A percentile compares a stretch with the other conserved stretches of the same genome.
Conservation (phyloP, 2,888 invertebrate species). For the Caenorhabditis sp. region DNA sequence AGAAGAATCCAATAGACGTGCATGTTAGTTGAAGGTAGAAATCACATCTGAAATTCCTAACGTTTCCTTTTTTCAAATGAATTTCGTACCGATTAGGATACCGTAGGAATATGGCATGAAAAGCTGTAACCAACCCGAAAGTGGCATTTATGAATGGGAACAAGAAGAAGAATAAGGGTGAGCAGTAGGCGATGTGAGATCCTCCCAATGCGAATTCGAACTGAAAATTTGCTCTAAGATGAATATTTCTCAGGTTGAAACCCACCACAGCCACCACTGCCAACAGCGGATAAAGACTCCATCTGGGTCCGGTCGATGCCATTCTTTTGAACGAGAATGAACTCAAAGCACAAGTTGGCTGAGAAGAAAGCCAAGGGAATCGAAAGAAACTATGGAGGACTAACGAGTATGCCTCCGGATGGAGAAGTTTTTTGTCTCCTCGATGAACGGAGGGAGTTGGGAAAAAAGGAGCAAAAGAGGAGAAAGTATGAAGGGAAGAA, state of each 20-base stretch:
- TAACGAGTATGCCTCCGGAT: constrained; percentile 52
- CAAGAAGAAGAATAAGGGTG: constrained; percentile 77
- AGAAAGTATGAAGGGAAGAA: constrained; percentile 22
- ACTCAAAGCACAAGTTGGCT: constrained; percentile 28
- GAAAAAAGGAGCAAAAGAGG: constrained; percentile 32
- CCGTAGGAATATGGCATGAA: constrained; percentile 78
- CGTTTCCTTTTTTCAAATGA: neutral
- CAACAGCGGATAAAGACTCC: constrained; percentile 80
- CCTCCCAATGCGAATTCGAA: constrained; percentile 76
- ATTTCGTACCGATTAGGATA: constrained; percentile 74
- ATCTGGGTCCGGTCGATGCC: constrained; percentile 77
- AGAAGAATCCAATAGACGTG: constrained; percentile 67
- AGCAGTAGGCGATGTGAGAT: constrained; percentile 78
- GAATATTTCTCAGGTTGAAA: constrained; percentile 11
- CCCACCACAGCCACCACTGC: constrained; percentile 78
- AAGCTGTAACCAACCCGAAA: constrained; percentile 76
- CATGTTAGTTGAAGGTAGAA: constrained; percentile 72
- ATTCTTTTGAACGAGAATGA: constrained; percentile 38
- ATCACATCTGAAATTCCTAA: constrained; percentile 69
- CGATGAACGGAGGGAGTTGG: constrained; percentile 43
- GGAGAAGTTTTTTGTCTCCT: constrained; percentile 4
- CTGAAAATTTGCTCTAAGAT: constrained; percentile 32
- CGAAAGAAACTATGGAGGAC: constrained; percentile 45
- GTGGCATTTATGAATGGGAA: constrained; percentile 77
- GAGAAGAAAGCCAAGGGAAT: constrained; percentile 11